These are phyloP conservation scores for Heteromurus nitidus DNA, from an alignment of 2,888 invertebrate genomes.

Conservation along the genomic window DNA sequence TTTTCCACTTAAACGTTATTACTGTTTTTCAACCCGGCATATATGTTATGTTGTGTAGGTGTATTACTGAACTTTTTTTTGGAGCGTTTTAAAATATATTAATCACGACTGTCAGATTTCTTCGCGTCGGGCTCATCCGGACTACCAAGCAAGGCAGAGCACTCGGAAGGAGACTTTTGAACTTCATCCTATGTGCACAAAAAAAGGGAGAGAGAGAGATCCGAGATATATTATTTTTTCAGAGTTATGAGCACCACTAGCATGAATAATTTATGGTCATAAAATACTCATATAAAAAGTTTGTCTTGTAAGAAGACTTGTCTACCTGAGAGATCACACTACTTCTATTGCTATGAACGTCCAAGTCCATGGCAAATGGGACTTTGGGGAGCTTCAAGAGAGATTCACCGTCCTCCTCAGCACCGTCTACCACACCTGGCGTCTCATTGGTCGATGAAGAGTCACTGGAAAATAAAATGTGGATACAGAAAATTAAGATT, in stretches of 20 bases:
- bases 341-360: conserved; percentile 80
- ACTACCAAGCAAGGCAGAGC: conserved; percentile 59
- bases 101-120: conserved; percentile 46
- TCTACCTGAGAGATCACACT: conserved; percentile 79
- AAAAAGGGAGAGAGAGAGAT: not conserved
- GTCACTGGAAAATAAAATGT: conserved; percentile 75
- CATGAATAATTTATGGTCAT: no score
- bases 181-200: conserved; percentile 47
- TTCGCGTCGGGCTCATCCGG: conserved; percentile 55
- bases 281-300: no score
- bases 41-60: no score
- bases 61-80: no score
- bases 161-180: conserved; percentile 64
- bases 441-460: conserved; percentile 76
- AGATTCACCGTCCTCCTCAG: conserved; percentile 75
- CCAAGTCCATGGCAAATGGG: conserved; percentile 81
- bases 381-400: conserved; percentile 76
- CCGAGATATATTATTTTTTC: no score
- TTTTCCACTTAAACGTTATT: not conserved
- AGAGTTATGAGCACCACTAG: no score
- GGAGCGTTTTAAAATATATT: no score
- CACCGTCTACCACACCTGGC: conserved; percentile 75
- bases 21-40: not conserved
- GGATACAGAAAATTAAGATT: not conserved
- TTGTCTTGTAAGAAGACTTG: not conserved